Evolutionary conservation across 2,797 vertebrate species (phyloP).

Genomic region (Protosalanx chinensis): DNA sequence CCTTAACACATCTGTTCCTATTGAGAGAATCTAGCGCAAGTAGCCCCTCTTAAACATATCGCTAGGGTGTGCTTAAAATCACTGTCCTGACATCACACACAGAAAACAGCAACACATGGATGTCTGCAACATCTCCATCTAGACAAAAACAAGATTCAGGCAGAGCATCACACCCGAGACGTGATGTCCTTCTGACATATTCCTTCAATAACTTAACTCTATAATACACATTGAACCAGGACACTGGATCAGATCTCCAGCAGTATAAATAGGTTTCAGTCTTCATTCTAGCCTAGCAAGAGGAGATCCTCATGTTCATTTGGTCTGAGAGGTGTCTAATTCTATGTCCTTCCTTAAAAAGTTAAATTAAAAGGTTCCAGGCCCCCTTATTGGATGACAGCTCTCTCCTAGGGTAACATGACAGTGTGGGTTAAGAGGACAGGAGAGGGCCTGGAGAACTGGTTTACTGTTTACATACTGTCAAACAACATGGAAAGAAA

Average conservation of each 20-base stretch:
- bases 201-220: slow-evolving; percentile 46
- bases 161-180: slow-evolving; percentile 50
- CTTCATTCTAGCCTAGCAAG: slow-evolving; percentile 23
- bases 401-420: slow-evolving; percentile 20
- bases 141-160: slow-evolving; percentile 10
- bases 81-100: slow-evolving; percentile 6
- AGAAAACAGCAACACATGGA: not conserved
- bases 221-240: slow-evolving; percentile 39
- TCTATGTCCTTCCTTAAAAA: slow-evolving; percentile 40
- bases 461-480: slow-evolving; percentile 32
- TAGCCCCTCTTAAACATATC: not conserved
- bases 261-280: slow-evolving; percentile 50
- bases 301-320: slow-evolving; percentile 46
- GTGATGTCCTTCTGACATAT: slow-evolving; percentile 59
- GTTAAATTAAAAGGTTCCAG: slow-evolving; percentile 20
- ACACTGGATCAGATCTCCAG: slow-evolving; percentile 37
- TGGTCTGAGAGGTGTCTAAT: slow-evolving; percentile 61
- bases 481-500: slow-evolving; percentile 47
- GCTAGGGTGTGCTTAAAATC: not conserved
- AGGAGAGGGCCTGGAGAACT: slow-evolving; percentile 28
- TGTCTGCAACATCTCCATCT: not conserved
- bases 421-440: slow-evolving; percentile 45
- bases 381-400: slow-evolving; percentile 38
- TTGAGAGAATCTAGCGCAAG: not conserved
- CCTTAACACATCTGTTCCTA: slow-evolving; percentile 20